These are phyloP conservation scores for Alauda arvensis DNA, from an alignment of 2,797 vertebrate genomes.

Conservation along the genomic window DNA sequence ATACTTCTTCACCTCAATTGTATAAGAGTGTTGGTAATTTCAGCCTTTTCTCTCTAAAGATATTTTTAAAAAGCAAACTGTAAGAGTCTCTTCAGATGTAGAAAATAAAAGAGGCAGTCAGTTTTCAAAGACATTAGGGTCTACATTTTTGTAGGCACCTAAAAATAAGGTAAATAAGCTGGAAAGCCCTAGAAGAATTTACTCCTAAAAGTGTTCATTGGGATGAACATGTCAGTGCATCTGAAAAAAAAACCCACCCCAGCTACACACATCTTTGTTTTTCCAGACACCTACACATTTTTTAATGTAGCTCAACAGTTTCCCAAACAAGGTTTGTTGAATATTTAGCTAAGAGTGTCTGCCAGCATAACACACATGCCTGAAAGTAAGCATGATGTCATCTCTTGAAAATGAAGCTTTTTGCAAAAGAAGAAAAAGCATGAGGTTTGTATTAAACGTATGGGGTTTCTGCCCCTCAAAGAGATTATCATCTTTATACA, in stretches of 20 bases:
- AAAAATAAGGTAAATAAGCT: not conserved
- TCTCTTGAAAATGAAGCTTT: not conserved
- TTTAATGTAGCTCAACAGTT: not conserved
- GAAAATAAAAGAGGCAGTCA: not conserved
- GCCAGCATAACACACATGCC: not conserved
- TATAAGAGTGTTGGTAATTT: not conserved
- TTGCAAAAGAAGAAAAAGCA: not conserved
- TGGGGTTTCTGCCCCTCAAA: not conserved
- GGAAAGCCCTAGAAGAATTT: not conserved
- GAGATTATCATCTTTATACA: not conserved
- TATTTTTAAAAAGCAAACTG: not conserved
- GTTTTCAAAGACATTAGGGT: not conserved
- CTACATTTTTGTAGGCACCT: not conserved
- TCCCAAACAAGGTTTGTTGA: not conserved
- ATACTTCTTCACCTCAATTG: not conserved
- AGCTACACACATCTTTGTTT: constrained; percentile 10
- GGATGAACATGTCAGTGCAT: not conserved
- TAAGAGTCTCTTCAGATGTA: not conserved
- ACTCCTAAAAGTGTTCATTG: not conserved
- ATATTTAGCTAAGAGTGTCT: constrained; percentile 4
- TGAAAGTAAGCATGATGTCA: not conserved
- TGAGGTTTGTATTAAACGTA: not conserved
- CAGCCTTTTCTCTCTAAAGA: not conserved
- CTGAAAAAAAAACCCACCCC: not conserved
- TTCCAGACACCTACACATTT: not conserved